Conservation (phyloP, 2,113 vertebrate genomes). For the Hiodon alosoides region DNA sequence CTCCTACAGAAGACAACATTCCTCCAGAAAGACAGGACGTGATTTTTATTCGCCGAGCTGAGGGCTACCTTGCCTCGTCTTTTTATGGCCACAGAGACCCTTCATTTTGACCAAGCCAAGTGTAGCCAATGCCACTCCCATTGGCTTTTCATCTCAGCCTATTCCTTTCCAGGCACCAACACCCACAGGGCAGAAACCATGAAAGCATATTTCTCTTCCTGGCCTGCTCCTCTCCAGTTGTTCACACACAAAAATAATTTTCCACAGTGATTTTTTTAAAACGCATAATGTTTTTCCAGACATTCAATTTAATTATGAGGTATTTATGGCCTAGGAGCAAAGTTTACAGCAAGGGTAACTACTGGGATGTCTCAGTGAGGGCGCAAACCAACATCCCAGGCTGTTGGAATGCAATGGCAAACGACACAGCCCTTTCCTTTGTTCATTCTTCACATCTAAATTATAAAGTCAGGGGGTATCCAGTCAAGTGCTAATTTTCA, state of each 20-base stretch:
- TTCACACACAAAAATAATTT: slow-evolving; percentile 1
- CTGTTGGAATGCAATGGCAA: neutral
- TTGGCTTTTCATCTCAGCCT: neutral
- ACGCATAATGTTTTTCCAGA: slow-evolving; percentile 4
- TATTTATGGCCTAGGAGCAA: slow-evolving; percentile 32
- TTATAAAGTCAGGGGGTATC: too few species aligned
- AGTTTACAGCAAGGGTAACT: slow-evolving; percentile 22
- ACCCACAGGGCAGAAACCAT: neutral
- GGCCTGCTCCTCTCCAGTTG: too few species aligned
- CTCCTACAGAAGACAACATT: too few species aligned
- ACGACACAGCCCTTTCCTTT: neutral
- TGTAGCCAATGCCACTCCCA: neutral
- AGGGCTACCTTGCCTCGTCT: too few species aligned
- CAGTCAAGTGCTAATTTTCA: too few species aligned
- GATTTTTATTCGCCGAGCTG: too few species aligned
- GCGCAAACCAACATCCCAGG: slow-evolving; percentile 21
- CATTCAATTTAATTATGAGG: slow-evolving; percentile 36
- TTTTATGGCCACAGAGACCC: neutral
- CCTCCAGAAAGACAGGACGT: too few species aligned
- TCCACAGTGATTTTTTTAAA: neutral
- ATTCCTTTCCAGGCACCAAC: neutral
- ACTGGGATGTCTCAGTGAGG: slow-evolving; percentile 33
- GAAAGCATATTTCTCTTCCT: slow-evolving; percentile 7
- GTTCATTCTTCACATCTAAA: too few species aligned
- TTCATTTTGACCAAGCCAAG: neutral